Base-by-base conservation (phyloP, 92 coral and sea anemone genomes). In the Porites rus region DNA sequence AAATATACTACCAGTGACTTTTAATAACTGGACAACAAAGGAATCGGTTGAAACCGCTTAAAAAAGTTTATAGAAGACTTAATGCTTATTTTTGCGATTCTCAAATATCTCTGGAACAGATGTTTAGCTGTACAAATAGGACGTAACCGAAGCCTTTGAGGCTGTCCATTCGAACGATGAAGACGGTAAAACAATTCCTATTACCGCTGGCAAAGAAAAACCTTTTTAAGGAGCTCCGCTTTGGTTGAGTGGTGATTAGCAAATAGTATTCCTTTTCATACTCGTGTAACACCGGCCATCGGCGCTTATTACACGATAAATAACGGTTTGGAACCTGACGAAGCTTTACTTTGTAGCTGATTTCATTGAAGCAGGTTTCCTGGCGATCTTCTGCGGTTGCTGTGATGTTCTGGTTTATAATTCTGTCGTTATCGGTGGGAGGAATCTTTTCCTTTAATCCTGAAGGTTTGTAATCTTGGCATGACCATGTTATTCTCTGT, bases 361-460 rank as follows among this genome's bases (percentile, higher is more conserved):
- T 58, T 10, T 58, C 62, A 58, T 10, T 28, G 16, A 54, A 46
- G 16, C 9, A 71, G 20, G 17, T 24, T 24, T 51, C 12, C 11
- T 69, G 16, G 28, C 20, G 11, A 21, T 19, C 46, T 19, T 68
- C 20, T 68, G 31, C 10, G 46, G 43, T 2, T 12, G 76, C 60
- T 46, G 28, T 6, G 25, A 72, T 72, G 76, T 17, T 72, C 58
- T 51, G 56, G 56, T 72, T 72, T 7, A 59, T 59, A 2, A 10
- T 72, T 72, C 51, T 72, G 20, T 46, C 76, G 17, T 19, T 72
- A 9, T 46, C 25, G 51, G 74, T 69, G 59, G 76, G 3, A 50
- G 59, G 76, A 8, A 72, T 72, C 2, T 52, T 72, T 38, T 72
- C 76, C 31, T 72, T 52, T 6, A 72, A 59, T 19, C 76, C 76